These are phyloP conservation scores for Poecilia velifera DNA, from an alignment of 2,797 vertebrate genomes.

Conservation along the genomic window DNA sequence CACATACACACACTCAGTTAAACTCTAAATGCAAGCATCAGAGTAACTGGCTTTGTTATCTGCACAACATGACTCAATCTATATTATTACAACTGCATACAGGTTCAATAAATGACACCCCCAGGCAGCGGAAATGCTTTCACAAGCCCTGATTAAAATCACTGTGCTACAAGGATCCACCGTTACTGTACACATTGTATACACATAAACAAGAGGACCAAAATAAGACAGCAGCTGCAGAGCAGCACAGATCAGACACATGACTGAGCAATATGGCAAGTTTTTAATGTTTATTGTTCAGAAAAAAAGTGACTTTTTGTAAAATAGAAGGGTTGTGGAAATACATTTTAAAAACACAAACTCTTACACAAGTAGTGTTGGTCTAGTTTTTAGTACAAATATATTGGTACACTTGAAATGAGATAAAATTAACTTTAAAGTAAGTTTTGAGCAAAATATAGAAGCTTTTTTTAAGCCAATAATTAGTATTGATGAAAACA, in stretches of 20 bases:
- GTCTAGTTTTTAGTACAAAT: no score
- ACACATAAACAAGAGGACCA: constrained; percentile 53
- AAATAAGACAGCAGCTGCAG: constrained; percentile 9
- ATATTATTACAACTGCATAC: constrained; percentile 9
- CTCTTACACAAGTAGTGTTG: no score
- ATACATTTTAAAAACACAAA: no score
- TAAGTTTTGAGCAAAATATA: no score
- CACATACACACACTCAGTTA: constrained; percentile 8
- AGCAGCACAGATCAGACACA: constrained; percentile 13
- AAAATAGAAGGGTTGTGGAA: background rate
- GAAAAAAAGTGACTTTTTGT: background rate
- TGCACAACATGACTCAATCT: constrained; percentile 36
- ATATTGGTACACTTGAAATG: no score
- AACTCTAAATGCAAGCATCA: constrained; percentile 14
- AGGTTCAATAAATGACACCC: constrained; percentile 6
- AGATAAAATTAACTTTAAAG: no score
- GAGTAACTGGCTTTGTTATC: constrained; percentile 47
- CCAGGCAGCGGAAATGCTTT: constrained; percentile 25
- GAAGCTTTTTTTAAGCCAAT: no score
- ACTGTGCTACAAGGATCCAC: constrained; percentile 32
- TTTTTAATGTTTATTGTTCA: background rate
- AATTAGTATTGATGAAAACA: no score
- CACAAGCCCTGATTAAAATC: constrained; percentile 58
- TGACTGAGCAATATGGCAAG: background rate
- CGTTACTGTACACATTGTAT: constrained; percentile 26